phyloP scores from a whole-genome alignment of 37 sponge, comb jelly and placozoan species.

The Ephydatia muelleri region DNA sequence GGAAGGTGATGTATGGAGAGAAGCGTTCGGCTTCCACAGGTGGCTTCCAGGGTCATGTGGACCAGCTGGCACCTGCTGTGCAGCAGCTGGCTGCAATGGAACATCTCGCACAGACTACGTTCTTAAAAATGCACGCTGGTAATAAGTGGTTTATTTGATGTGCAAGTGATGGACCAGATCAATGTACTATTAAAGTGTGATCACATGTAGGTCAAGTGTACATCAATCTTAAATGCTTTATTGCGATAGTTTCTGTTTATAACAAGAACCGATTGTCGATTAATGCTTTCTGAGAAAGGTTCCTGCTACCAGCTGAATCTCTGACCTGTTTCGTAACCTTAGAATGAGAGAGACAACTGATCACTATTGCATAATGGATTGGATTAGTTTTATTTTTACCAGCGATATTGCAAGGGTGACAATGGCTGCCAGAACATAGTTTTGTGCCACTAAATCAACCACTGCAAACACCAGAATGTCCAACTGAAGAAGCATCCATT shows the following conservation, averaged over 20 bases:
- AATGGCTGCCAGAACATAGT: conserved; percentile 82
- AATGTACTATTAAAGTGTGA: no score
- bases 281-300: conserved; percentile 76
- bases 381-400: conserved; percentile 17
- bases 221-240: no score
- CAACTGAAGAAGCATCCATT: conserved; percentile 66
- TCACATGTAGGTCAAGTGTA: no score
- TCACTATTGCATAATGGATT: background rate
- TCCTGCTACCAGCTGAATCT: conserved; percentile 67
- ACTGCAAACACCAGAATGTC: conserved; percentile 82
- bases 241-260: conserved; percentile 1
- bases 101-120: conserved; percentile 75
- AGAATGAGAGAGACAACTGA: background rate
- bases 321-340: conserved; percentile 43
- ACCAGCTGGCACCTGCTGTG: conserved; percentile 74
- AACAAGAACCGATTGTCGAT: conserved; percentile 83
- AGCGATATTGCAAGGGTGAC: conserved; percentile 63
- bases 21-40: conserved; percentile 44
- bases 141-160: conserved; percentile 10
- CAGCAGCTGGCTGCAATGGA: conserved; percentile 79
- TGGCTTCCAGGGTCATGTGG: conserved; percentile 67
- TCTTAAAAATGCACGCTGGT: conserved; percentile 56
- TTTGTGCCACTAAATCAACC: conserved; percentile 65
- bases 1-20: conserved; percentile 90
- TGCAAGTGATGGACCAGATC: background rate